Base-by-base conservation (phyloP, 2,888 invertebrate genomes). In the Entomobrya multifasciata region DNA sequence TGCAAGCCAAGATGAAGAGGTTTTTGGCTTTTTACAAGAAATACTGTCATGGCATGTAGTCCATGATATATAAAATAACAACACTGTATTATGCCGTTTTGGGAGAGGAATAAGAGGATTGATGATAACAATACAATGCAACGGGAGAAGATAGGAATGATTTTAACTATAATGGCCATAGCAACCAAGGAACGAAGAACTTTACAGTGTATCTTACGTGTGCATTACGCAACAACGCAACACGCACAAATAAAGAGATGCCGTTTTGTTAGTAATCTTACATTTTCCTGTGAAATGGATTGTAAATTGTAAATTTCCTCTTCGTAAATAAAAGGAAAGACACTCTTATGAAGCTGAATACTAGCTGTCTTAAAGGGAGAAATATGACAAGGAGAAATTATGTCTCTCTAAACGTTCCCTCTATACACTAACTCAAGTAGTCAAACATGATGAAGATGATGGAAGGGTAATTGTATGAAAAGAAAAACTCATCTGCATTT, bases 311-410 rank as follows among this genome's bases (percentile, higher is more conserved):
- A 30, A 47, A 72, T 47, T 47, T 60, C n/a, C n/a, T 49, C 30
- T 8, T 8, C 49, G 5, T 17, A 30, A 15, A 49, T 72, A 47
- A 22, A 44, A 72, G 44, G 47, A 72, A 72, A n/a, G 60, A 60
- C 27, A n/a, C 8, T n/a, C 30, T 30, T 60, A 11, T 0, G 13
- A n/a, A n/a, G n/a, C n/a, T n/a, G n/a, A n/a, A n/a, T n/a, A n/a
- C n/a, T n/a, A n/a, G n/a, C n/a, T n/a, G n/a, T 76, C 27, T 60
- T 36, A 47, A 20, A 44, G 65, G 27, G 11, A 62, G 47, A 62
- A 44, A 22, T 11, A 22, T 82, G 82, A 82, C 74, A 74, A 27
- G 62, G 62, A 83, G 82, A 62, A 83, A 83, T 83, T 62, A 76
- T 49, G 13, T 36, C 36, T 83, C 60, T 82, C 72, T 49, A 74